phyloP scores from a whole-genome alignment of 2,888 invertebrate species.

The Chromoteleia sp. region DNA sequence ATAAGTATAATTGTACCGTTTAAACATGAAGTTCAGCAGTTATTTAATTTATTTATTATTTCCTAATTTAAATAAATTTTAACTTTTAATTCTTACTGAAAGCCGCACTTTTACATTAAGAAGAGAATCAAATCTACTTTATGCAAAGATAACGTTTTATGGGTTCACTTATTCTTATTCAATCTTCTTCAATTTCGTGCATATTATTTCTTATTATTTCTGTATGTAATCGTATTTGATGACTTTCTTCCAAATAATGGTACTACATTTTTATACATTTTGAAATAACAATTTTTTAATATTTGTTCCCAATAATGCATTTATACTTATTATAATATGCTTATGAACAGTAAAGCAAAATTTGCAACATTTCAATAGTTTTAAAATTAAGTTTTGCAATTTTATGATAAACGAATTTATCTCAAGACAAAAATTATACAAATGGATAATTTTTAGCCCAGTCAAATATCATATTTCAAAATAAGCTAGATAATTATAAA shows the following conservation, averaged over 20 bases:
- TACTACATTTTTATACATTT: no score
- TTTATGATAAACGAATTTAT: background rate
- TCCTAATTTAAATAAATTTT: no score
- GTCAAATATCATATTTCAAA: conserved; percentile 25
- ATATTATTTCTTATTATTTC: background rate
- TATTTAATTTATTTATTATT: no score
- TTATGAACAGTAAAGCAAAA: no score
- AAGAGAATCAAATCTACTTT: background rate
- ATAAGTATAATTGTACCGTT: no score
- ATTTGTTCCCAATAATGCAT: no score
- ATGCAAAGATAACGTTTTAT: background rate
- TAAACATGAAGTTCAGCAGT: no score
- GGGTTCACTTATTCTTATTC: background rate
- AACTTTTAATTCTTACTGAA: background rate
- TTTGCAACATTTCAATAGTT: background rate
- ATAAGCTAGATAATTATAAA: conserved; percentile 32
- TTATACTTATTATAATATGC: no score
- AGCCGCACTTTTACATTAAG: background rate
- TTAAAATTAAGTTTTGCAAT: background rate
- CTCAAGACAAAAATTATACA: background rate
- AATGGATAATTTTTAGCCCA: conserved; percentile 1
- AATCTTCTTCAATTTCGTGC: background rate
- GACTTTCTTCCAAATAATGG: no score
- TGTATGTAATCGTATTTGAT: no score
- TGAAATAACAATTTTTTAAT: no score